These are phyloP conservation scores for Suillia variegata DNA, from an alignment of 2,888 invertebrate genomes.

Conservation along the genomic window DNA sequence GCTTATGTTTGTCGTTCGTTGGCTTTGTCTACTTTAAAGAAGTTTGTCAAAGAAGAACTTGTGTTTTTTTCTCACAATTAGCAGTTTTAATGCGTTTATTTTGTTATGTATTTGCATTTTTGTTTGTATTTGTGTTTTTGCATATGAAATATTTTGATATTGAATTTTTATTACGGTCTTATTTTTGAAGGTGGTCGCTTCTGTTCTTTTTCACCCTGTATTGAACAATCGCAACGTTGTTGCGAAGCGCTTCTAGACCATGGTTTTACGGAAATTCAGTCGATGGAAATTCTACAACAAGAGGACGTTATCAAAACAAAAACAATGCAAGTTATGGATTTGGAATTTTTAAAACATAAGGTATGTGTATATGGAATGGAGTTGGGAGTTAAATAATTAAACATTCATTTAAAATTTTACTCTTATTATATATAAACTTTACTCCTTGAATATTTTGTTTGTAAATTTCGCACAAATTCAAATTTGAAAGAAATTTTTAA, in stretches of 20 bases:
- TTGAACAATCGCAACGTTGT: conserved; percentile 96
- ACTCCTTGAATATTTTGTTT: background rate
- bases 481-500: too few relatives aligned
- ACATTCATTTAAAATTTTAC: conserved; percentile 12
- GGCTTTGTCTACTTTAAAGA: background rate
- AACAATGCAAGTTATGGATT: conserved; percentile 69
- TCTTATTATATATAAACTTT: conserved; percentile 12
- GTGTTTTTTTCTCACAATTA: background rate
- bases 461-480: too few relatives aligned
- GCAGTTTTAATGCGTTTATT: too few relatives aligned
- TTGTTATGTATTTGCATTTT: too few relatives aligned
- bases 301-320: conserved; percentile 75
- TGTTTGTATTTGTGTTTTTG: background rate
- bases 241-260: conserved; percentile 72
- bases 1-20: background rate
- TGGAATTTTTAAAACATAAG: conserved; percentile 73
- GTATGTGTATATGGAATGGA: conserved; percentile 62
- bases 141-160: background rate
- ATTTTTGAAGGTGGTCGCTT: conserved; percentile 78
- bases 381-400: background rate
- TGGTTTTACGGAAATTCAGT: conserved; percentile 84
- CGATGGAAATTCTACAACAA: conserved; percentile 85
- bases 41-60: conserved; percentile 16
- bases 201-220: conserved; percentile 98
- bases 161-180: conserved; percentile 1